A percentile compares a stretch with the other conserved stretches of the same genome.
These are phyloP conservation scores for Rhodinocichla rosea DNA, from an alignment of 2,113 vertebrate species.

Conservation along the genomic window DNA sequence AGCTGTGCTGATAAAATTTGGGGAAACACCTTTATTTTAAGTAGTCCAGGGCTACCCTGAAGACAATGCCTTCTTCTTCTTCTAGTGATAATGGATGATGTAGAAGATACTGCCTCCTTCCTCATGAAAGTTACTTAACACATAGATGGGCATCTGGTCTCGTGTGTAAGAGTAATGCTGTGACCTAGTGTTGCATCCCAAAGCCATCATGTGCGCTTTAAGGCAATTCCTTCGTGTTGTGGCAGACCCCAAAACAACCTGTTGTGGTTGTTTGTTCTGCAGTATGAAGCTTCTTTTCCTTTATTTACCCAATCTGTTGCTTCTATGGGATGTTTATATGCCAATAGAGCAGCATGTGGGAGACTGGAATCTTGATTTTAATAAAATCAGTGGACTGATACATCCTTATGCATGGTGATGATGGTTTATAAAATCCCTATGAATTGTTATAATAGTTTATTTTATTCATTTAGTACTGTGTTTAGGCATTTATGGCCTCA, in stretches of 20 bases:
- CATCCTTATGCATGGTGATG: not conserved
- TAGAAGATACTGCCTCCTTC: not conserved
- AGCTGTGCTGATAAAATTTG: not conserved
- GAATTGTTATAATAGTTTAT: not conserved
- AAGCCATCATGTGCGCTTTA: not conserved
- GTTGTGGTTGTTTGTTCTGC: not conserved
- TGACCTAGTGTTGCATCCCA: not conserved
- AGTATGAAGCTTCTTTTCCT: not conserved
- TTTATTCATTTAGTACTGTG: conserved; percentile 15
- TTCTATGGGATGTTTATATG: not conserved
- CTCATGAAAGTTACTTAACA: not conserved
- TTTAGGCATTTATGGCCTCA: conserved; percentile 12
- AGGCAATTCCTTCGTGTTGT: not conserved
- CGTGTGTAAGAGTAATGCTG: rapidly evolving
- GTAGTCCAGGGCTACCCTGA: not conserved
- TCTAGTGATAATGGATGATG: not conserved
- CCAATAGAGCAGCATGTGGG: not conserved
- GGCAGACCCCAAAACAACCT: not conserved
- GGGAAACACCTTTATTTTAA: not conserved
- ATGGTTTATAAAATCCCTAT: conserved; percentile 20
- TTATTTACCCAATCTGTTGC: not conserved
- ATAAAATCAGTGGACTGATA: conserved; percentile 7
- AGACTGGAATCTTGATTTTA: conserved; percentile 3
- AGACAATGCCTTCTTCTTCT: not conserved
- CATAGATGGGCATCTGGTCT: not conserved